Conservation (phyloP, 2,797 vertebrate species). For the Ispidina picta region DNA sequence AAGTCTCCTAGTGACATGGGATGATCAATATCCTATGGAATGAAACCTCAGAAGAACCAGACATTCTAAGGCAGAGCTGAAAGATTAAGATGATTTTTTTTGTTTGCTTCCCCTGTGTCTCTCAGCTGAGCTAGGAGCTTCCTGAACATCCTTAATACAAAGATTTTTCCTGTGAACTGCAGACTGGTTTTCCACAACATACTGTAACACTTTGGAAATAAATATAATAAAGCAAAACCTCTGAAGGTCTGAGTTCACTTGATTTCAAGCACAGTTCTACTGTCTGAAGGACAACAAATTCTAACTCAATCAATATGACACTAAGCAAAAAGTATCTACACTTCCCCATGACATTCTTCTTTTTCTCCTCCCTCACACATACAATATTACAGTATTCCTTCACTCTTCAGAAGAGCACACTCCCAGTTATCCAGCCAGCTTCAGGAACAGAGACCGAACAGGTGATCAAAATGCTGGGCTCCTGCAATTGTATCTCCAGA, state of each 20-base stretch:
- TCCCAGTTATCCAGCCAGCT: neutral
- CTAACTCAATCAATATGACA: neutral
- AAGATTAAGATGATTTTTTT: neutral
- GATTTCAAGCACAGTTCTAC: neutral
- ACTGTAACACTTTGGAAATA: neutral
- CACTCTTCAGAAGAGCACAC: neutral
- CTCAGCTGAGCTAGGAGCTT: neutral
- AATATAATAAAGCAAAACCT: neutral
- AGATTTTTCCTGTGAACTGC: neutral
- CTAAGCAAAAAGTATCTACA: neutral
- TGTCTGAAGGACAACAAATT: neutral
- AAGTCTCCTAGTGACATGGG: neutral
- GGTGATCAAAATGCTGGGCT: neutral
- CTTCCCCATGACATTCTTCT: neutral
- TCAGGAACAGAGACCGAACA: neutral
- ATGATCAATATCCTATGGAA: conserved; percentile 24
- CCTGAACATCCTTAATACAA: neutral
- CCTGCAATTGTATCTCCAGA: neutral
- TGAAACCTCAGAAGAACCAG: neutral
- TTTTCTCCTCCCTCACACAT: neutral
- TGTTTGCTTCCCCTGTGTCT: neutral
- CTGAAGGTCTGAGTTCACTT: neutral
- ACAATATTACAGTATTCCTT: neutral
- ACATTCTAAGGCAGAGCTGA: neutral
- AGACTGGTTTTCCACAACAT: neutral